Evolutionary conservation across 2,113 vertebrate species (phyloP).

Genomic region (Oplegnathus fasciatus): DNA sequence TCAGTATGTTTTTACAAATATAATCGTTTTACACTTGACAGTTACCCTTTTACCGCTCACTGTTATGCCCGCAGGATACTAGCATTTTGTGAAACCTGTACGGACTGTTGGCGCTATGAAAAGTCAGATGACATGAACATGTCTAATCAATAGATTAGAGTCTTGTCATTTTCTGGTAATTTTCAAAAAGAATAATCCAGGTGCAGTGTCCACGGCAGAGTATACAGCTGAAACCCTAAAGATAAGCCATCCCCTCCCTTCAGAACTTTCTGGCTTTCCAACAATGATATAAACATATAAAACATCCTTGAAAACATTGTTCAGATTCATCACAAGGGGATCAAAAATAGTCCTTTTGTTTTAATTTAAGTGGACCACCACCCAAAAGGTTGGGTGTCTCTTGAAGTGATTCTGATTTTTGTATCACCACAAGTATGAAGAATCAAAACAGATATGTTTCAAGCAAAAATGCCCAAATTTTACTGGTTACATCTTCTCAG

Average conservation of each 20-base stretch:
- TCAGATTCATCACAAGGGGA: neutral
- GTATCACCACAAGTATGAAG: too few species aligned
- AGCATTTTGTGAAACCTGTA: neutral
- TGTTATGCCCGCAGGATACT: neutral
- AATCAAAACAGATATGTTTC: too few species aligned
- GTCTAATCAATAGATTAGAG: neutral
- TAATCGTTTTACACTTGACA: neutral
- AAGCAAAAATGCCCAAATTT: neutral
- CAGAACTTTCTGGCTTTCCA: neutral
- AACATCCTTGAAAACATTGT: neutral
- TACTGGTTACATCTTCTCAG: neutral
- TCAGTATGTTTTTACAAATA: neutral
- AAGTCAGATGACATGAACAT: too few species aligned
- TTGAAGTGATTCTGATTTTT: too few species aligned
- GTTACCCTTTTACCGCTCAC: neutral
- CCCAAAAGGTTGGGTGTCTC: too few species aligned
- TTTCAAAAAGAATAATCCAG: neutral
- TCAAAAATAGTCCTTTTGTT: neutral
- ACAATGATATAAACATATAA: neutral
- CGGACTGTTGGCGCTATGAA: neutral
- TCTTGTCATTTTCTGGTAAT: neutral
- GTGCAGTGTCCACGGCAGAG: neutral
- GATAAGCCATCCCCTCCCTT: neutral
- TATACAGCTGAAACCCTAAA: neutral
- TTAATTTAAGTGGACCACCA: too few species aligned